phyloP scores from a whole-genome alignment of 92 coral and sea anemone genomes.

The Hydrozoanthus gracilis region DNA sequence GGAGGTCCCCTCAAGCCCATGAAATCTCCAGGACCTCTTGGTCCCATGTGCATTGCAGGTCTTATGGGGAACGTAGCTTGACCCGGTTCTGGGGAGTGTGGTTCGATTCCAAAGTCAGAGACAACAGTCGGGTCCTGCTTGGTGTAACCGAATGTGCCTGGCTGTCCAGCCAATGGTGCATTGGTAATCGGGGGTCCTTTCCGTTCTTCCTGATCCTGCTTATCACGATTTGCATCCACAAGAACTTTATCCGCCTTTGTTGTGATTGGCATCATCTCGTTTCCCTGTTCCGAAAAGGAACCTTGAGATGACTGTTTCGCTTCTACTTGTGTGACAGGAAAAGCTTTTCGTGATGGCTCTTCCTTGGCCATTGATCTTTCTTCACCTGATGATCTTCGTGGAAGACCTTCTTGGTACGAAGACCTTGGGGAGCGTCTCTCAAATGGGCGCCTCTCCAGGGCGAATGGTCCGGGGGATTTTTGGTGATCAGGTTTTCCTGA shows the following conservation, averaged over 20 bases:
- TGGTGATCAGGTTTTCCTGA: constrained; percentile 18
- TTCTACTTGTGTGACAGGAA: not conserved
- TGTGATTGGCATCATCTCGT: constrained; percentile 45
- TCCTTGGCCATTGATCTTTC: not conserved
- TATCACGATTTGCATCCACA: not conserved
- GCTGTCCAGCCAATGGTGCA: constrained; percentile 30
- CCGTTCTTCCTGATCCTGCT: constrained; percentile 19
- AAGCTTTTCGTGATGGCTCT: not conserved
- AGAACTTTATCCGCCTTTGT: constrained; percentile 38
- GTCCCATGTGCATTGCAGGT: constrained; percentile 21
- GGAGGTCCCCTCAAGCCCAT: constrained; percentile 27
- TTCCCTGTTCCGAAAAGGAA: not conserved
- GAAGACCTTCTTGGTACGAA: constrained; percentile 19
- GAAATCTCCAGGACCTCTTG: constrained; percentile 41
- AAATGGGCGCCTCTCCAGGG: constrained; percentile 14
- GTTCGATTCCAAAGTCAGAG: constrained; percentile 45
- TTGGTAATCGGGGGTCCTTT: constrained; percentile 42
- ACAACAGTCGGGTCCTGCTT: constrained; percentile 45
- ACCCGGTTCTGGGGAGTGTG: constrained; percentile 36
- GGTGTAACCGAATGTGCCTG: constrained; percentile 41
- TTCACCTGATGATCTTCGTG: constrained; percentile 46
- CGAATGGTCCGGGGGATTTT: constrained; percentile 18
- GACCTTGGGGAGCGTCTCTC: constrained; percentile 39
- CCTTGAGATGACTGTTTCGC: constrained; percentile 15
- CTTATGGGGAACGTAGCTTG: constrained; percentile 20